Evolutionary conservation across 2,888 invertebrate genomes (phyloP), one percentile per base, ranked within the genome.

Genomic region (Cantharis nigra): DNA sequence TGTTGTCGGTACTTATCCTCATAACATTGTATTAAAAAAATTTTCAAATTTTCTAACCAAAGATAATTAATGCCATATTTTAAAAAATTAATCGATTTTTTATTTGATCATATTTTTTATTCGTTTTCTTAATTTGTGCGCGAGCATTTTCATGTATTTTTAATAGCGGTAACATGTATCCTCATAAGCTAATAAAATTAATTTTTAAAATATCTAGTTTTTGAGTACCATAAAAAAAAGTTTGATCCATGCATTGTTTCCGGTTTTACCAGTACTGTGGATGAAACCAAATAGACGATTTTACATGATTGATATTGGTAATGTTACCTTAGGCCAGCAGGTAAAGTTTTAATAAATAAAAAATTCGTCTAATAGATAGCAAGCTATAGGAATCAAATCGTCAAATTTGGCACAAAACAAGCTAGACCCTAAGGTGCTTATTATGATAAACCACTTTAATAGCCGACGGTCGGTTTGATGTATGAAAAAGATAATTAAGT

Each of bases 171-270:
- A 75, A 70, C 23, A 75, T 77, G 77, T 77, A 77, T 74, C 74
- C 70, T 77, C 77, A 69, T 77, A 69, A 77, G 30, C 62, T 65
- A 77, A 77, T 77, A 77, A 77, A 75, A 76, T 18, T 74, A 67
- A 77, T 77, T 77, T 77, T 77, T 77, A 73, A 76, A 77, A 77
- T 74, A 77, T 18, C 26, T 26, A 67, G 26, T 26, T 23, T 16
- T 67, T 23, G 18, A 67, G 65, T 67, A 49, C n/a, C 49, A 49
- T 49, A 49, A 49, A n/a, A 49, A 49, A 49, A n/a, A 18, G 2
- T 20, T 49, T 49, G 2, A 49, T n/a, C 9, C 1, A 26, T 26
- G 26, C 26, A 26, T 26, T 3, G 28, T 30, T 30, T 30, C 3
- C 28, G 28, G 10, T 11, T 11, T 10, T 30, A 10, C 10, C 28